Evolutionary conservation across 1,140 invertebrate species (phyloP), one percentile per base, ranked within the genome.

Genomic region (Drosophila lini): DNA sequence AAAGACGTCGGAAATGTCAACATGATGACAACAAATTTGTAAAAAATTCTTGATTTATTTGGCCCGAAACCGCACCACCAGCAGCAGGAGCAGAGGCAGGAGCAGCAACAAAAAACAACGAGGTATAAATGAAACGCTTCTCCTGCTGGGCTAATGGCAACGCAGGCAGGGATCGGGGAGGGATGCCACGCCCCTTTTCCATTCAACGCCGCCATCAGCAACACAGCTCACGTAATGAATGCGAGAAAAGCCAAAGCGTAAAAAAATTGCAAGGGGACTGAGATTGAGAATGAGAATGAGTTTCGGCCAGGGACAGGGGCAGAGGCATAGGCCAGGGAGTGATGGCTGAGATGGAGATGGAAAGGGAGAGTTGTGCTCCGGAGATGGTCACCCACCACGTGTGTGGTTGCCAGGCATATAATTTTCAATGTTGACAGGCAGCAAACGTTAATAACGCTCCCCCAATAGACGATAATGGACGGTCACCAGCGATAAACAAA

Each of bases 31-130:
- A 89, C 84, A 89, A 71, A 89, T 89, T 89, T 89, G 84, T 89
- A 89, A 89, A 89, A 86, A 89, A 89, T 89, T 68, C 84, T 89
- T 89, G 84, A 89, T 89, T 89, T 89, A 89, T 89, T 81, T 88
- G 58, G 52, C 68, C 41, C 15, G 56, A 73, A 81, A 77, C 62
- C 60, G 52, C 67, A 53, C 50, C 52, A 22, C 4, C 50, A 38
- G 3, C 19, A 36, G 50, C 10, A 50, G 47, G 0, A 11, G 28
- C n/a, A 50, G 22, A 3, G 8, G 15, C 13, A n/a, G 15, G 3
- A 85, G 75, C 52, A 53, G 50, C 73, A 77, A 69, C 45, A 56
- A 77, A 42, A 68, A 78, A 68, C 69, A 81, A 86, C 57, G 65
- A 84, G 75, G 50, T 64, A 80, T 71, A 83, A 82, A 82, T 82